A percentile compares a stretch with the other conserved stretches of the same genome.
Conservation (phyloP, 2,888 invertebrate species). For the Margaritifera margaritifera region DNA sequence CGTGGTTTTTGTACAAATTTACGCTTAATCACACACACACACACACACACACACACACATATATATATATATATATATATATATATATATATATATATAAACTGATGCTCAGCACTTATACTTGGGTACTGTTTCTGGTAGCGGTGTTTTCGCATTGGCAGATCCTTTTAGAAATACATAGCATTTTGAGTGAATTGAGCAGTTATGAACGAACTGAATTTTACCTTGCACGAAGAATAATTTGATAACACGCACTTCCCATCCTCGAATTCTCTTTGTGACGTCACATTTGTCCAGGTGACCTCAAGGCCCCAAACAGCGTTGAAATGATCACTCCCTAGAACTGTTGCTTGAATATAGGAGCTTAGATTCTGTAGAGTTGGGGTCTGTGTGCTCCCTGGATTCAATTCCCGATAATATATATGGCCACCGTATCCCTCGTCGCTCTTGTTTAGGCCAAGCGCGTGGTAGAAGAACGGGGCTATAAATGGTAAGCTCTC, state of each 20-base stretch:
- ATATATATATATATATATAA: too few relatives aligned
- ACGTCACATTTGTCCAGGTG: conserved; percentile 96
- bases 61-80: too few relatives aligned
- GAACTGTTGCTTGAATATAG: conserved; percentile 81
- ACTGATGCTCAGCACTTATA: too few relatives aligned
- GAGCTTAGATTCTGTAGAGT: conserved; percentile 25
- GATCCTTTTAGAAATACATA: too few relatives aligned
- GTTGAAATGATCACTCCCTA: conserved; percentile 89
- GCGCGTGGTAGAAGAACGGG: conserved; percentile 45
- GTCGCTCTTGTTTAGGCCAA: conserved; percentile 3
- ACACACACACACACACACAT: too few relatives aligned
- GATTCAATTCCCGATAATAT: conserved; percentile 12
- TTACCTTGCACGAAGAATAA: too few relatives aligned
- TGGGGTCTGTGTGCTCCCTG: background rate
- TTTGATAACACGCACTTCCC: conserved; percentile 1
- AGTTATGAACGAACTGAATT: too few relatives aligned
- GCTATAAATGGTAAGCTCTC: conserved; percentile 52
- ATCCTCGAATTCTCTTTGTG: background rate
- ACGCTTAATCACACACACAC: too few relatives aligned
- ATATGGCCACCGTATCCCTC: conserved; percentile 14
- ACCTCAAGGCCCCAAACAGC: conserved; percentile 92
- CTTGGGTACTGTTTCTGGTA: too few relatives aligned
- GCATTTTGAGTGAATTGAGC: too few relatives aligned
- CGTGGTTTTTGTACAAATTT: too few relatives aligned
- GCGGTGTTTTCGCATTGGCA: too few relatives aligned